Percentiles rank a stretch among this genome's conserved stretches.
Evolutionary conservation across 2,113 vertebrate species (phyloP).

Genomic region (Oreochromis spilurus): DNA sequence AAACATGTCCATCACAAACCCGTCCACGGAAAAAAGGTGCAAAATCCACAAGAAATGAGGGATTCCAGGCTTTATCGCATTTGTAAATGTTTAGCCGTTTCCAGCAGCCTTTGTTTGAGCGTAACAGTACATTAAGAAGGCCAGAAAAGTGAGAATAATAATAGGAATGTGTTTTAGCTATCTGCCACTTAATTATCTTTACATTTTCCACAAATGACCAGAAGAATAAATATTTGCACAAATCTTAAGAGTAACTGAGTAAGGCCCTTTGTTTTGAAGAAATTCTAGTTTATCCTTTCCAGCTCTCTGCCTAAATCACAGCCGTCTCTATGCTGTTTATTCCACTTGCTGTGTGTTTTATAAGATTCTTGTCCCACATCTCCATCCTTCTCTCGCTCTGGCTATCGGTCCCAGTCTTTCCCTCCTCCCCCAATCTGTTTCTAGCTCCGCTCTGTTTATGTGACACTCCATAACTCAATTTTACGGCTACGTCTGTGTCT

Average conservation of each 20-base stretch:
- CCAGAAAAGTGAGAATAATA: background rate
- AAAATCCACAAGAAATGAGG: background rate
- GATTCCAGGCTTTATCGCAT: background rate
- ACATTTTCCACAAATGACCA: background rate
- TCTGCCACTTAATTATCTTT: background rate
- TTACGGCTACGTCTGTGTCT: background rate
- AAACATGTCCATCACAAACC: background rate
- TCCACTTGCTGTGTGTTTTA: background rate
- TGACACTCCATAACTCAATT: conserved; percentile 15
- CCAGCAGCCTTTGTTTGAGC: background rate
- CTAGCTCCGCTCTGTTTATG: background rate
- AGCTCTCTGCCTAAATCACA: background rate
- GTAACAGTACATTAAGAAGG: background rate
- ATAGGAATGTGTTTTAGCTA: background rate
- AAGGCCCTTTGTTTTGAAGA: background rate
- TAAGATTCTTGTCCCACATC: background rate
- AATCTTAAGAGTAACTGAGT: background rate
- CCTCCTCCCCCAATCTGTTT: background rate
- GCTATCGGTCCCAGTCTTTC: background rate
- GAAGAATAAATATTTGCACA: background rate
- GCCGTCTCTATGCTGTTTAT: background rate
- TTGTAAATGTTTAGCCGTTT: background rate
- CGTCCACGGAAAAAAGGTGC: background rate
- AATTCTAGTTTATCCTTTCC: background rate
- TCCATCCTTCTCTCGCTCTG: background rate